phyloP scores from a whole-genome alignment of 2,888 invertebrate genomes.

The Lasioglossum pauxillum region DNA sequence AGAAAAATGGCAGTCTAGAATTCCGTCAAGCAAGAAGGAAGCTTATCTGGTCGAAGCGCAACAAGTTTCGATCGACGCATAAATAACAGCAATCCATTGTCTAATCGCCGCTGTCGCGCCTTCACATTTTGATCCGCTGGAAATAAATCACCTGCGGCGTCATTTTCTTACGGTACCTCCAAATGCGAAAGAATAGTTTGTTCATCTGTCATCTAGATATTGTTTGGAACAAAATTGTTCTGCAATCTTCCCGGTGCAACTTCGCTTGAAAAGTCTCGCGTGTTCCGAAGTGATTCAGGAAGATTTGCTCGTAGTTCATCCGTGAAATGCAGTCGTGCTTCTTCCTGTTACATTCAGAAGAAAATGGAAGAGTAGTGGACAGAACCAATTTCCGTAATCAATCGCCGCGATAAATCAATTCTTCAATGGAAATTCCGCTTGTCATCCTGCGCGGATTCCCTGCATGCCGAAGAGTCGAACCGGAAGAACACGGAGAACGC shows the following conservation, averaged over 20 bases:
- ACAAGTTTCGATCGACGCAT: not conserved
- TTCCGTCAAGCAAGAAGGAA: not conserved
- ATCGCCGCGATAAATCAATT: slow-evolving; percentile 4
- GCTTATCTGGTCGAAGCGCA: not conserved
- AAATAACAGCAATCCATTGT: not conserved
- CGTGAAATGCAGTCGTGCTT: not conserved
- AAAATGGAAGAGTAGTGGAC: not conserved
- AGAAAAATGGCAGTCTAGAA: not conserved
- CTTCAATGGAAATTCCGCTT: not conserved
- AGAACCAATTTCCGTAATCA: slow-evolving; percentile 16
- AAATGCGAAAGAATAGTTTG: not conserved
- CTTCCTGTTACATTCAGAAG: not conserved
- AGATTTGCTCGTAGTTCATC: not conserved
- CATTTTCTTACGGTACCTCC: not conserved
- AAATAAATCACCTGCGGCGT: not conserved
- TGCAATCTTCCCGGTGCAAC: not conserved
- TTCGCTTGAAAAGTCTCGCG: not conserved
- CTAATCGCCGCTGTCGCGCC: not conserved
- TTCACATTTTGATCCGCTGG: not conserved
- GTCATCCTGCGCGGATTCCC: slow-evolving; percentile 1
- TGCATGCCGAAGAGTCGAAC: not conserved
- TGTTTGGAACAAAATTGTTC: not conserved
- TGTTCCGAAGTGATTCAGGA: not conserved
- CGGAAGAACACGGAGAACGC: not conserved
- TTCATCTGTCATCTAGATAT: not conserved